These are phyloP conservation scores for Athalia cordata DNA, from an alignment of 2,888 invertebrate species.

Conservation along the genomic window DNA sequence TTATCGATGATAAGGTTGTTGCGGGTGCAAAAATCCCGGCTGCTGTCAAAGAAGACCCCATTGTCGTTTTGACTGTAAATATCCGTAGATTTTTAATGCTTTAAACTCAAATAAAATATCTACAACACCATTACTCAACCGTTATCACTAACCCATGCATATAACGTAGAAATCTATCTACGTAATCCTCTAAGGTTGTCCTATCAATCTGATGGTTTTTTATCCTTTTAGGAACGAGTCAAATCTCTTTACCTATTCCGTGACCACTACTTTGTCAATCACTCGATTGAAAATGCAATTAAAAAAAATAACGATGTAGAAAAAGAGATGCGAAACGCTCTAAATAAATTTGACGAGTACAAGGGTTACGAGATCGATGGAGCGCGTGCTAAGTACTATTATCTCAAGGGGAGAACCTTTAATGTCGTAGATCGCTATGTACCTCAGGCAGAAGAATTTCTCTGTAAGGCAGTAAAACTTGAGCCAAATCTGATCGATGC, in stretches of 20 bases:
- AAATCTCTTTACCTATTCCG: constrained; percentile 81
- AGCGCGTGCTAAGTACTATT: constrained; percentile 79
- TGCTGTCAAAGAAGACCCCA: constrained; percentile 70
- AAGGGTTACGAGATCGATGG: constrained; percentile 77
- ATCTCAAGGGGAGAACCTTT: constrained; percentile 83
- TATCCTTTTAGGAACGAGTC: constrained; percentile 79
- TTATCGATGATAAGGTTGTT: constrained; percentile 71
- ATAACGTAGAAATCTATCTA: too few relatives aligned
- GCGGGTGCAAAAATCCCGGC: constrained; percentile 68
- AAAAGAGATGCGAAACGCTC: constrained; percentile 77
- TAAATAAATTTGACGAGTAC: constrained; percentile 80
- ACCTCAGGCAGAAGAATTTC: constrained; percentile 82
- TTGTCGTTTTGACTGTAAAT: constrained; percentile 68
- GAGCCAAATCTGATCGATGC: constrained; percentile 87
- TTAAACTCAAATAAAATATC: constrained; percentile 24
- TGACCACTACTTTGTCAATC: constrained; percentile 87
- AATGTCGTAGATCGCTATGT: constrained; percentile 83
- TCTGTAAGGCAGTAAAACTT: constrained; percentile 90
- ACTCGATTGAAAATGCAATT: constrained; percentile 81
- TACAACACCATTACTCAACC: constrained; percentile 5
- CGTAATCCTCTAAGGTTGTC: neutral
- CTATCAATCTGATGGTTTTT: constrained; percentile 33
- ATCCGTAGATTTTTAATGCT: constrained; percentile 41
- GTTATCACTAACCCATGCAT: too few relatives aligned
- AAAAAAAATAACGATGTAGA: constrained; percentile 81